Conservation (phyloP, 2,113 vertebrate genomes). For the Illadopsis cleaveri region DNA sequence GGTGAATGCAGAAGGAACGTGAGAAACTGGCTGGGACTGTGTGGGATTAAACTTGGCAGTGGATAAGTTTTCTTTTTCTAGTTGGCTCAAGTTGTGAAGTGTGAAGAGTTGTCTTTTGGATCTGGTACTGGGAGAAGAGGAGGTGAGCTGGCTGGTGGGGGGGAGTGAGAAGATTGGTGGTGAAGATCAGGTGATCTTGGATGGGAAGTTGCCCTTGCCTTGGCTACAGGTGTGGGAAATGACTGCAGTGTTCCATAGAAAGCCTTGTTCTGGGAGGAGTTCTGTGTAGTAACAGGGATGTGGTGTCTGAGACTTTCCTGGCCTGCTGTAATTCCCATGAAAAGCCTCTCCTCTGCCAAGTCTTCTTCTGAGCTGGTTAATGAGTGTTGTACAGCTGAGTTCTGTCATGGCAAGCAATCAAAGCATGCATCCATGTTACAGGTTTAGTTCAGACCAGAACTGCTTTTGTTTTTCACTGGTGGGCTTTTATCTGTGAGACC, state of each 20-base stretch:
- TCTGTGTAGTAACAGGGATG: neutral
- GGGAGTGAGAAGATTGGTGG: neutral
- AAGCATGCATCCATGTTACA: neutral
- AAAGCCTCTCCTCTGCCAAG: neutral
- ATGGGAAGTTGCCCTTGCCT: neutral
- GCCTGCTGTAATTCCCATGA: neutral
- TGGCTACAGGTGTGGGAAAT: neutral
- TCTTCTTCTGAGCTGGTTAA: neutral
- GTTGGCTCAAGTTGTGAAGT: neutral
- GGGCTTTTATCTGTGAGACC: neutral
- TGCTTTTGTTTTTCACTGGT: neutral
- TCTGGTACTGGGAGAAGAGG: neutral
- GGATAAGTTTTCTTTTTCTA: neutral
- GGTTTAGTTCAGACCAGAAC: neutral
- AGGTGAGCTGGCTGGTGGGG: neutral
- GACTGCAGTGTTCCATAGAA: neutral
- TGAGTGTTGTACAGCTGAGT: neutral
- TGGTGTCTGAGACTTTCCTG: neutral
- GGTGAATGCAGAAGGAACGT: neutral
- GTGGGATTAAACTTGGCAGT: constrained; percentile 9
- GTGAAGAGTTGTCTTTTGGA: neutral
- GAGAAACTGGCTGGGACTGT: neutral
- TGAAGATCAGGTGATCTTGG: neutral
- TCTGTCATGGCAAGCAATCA: neutral
- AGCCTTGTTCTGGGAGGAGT: neutral